A percentile compares a stretch with the other conserved stretches of the same genome.
These are phyloP conservation scores for Phylloscopus trochiloides DNA, from an alignment of 2,113 vertebrate genomes.

Conservation along the genomic window DNA sequence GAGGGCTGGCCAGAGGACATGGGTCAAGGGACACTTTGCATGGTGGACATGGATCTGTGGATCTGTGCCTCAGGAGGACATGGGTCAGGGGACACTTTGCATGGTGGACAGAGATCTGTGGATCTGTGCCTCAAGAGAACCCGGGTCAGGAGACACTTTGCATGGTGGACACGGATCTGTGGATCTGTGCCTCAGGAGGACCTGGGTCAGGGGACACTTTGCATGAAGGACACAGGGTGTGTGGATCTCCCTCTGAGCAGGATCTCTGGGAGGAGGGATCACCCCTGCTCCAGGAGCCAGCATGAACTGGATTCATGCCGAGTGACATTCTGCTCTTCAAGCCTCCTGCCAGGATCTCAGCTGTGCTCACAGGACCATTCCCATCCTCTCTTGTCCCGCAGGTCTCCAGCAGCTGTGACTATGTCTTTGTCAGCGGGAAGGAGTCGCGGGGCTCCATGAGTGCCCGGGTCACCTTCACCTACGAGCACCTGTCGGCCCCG, in stretches of 20 bases:
- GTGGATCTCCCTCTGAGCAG: neutral
- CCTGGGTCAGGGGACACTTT: neutral
- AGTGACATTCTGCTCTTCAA: neutral
- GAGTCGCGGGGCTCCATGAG: slow-evolving; percentile 95
- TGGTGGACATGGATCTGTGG: neutral
- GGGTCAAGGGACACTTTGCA: neutral
- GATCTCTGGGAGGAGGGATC: accelerated
- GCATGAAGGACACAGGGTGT: accelerated
- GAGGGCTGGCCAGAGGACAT: neutral
- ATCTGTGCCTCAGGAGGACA: neutral
- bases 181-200: neutral
- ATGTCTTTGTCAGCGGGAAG: slow-evolving; percentile 96
- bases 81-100: too few species aligned
- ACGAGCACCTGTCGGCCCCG: slow-evolving; percentile 88
- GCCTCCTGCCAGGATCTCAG: neutral
- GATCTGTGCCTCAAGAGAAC: neutral
- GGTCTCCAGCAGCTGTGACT: slow-evolving; percentile 98
- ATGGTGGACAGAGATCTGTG: accelerated
- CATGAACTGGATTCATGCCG: accelerated
- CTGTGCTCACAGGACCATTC: neutral
- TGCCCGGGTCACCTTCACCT: slow-evolving; percentile 91
- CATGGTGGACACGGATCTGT: accelerated
- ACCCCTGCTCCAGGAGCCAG: neutral
- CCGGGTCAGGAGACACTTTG: too few species aligned
- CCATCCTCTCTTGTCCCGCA: neutral